phyloP scores from a whole-genome alignment of 2,888 invertebrate species.

The Danaus chrysippus region DNA sequence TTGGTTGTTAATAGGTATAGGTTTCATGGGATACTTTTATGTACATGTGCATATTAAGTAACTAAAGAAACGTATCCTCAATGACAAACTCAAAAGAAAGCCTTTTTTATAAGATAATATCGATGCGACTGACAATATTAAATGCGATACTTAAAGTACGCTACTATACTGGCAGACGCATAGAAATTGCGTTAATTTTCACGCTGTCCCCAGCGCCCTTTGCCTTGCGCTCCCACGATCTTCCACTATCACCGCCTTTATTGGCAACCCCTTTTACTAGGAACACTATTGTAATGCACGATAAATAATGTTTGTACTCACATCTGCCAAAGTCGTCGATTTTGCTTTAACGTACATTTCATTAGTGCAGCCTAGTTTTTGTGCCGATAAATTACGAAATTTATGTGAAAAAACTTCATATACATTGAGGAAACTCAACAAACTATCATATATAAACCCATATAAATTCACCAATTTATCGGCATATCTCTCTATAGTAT shows the following conservation, averaged over 20 bases:
- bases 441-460: slow-evolving; percentile 8
- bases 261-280: slow-evolving; percentile 53
- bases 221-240: slow-evolving; percentile 69
- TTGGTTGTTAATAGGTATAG: slow-evolving; percentile 21
- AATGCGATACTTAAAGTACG: slow-evolving; percentile 32
- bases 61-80: slow-evolving; percentile 23
- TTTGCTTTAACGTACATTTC: slow-evolving; percentile 44
- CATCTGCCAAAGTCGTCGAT: slow-evolving; percentile 31
- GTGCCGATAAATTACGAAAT: slow-evolving; percentile 39
- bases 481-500: slow-evolving; percentile 48
- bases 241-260: slow-evolving; percentile 67
- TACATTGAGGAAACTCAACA: slow-evolving; percentile 28
- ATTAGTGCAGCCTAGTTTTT: slow-evolving; percentile 49
- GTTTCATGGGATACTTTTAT: slow-evolving; percentile 12
- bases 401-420: slow-evolving; percentile 23
- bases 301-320: slow-evolving; percentile 37
- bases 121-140: slow-evolving; percentile 41
- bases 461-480: slow-evolving; percentile 24
- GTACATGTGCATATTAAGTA: slow-evolving; percentile 32
- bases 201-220: slow-evolving; percentile 62
- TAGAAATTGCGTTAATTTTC: slow-evolving; percentile 40
- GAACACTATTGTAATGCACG: slow-evolving; percentile 54
- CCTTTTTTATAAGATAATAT: slow-evolving; percentile 36
- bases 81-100: slow-evolving; percentile 27
- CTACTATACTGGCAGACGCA: slow-evolving; percentile 36